phyloP scores from a whole-genome alignment of 2,888 invertebrate species.

The Metacarcinus magister region DNA sequence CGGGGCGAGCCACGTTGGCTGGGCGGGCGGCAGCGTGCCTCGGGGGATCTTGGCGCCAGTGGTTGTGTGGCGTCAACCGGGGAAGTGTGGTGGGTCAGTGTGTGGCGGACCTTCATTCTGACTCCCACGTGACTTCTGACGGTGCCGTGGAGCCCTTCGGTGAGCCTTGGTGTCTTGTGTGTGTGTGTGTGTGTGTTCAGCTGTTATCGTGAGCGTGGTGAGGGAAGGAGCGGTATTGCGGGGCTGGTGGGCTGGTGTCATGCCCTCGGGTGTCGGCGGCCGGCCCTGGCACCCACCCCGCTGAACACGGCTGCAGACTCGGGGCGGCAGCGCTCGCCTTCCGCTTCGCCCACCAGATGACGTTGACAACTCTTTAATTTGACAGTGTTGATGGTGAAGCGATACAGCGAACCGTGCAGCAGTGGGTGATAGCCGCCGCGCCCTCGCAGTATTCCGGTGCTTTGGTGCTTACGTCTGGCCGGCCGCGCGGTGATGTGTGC shows the following conservation, averaged over 20 bases:
- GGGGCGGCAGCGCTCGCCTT: background rate
- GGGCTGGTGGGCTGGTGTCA: background rate
- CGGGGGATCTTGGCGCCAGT: conserved; percentile 43
- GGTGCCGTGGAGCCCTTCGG: background rate
- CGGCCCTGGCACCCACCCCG: conserved; percentile 22
- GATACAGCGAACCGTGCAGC: background rate
- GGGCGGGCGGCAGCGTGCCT: conserved; percentile 49
- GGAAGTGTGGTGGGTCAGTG: conserved; percentile 42
- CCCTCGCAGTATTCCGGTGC: background rate
- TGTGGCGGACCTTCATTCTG: conserved; percentile 19
- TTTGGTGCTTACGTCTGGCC: background rate
- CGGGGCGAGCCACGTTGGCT: conserved; percentile 15
- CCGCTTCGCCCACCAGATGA: background rate
- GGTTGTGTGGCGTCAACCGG: conserved; percentile 42
- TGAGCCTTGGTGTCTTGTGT: background rate
- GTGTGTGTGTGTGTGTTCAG: background rate
- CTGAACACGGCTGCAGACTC: background rate
- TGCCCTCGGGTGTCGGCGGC: background rate
- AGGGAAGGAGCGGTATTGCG: background rate
- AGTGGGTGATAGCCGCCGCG: background rate
- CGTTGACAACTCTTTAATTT: background rate
- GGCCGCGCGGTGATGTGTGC: conserved; percentile 20
- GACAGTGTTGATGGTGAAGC: background rate
- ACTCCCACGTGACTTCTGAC: conserved; percentile 27
- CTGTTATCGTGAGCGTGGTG: background rate